Evolutionary conservation across 92 coral and sea anemone genomes (phyloP), one percentile per base, ranked within the genome.

Genomic region (Bergia puertoricense): DNA sequence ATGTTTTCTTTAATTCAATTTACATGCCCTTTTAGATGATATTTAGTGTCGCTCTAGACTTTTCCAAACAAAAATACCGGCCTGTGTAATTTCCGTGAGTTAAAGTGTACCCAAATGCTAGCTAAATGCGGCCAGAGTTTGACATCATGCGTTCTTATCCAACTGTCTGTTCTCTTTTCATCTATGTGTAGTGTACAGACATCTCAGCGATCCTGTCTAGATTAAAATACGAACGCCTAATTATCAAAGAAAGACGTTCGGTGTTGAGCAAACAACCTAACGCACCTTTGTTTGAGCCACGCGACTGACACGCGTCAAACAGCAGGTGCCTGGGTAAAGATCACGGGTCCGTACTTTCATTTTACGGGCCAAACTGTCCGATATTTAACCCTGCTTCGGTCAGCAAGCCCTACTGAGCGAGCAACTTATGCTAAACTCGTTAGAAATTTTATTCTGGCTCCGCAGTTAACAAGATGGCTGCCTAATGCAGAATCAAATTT

Each of bases 281-380:
- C 91, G 88, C 90, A 86, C 95, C 91, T 89, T 95, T 95, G 98
- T 95, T 92, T 22, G 22, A 43, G 98, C 79, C 98, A 95, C 98
- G 98, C 95, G 98, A 88, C 93, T 57, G 96, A 86, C 98, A 95
- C 98, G 98, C 95, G 98, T 89, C 95, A 45, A 78, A 14, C 97
- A 86, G 95, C 98, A 95, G 98, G 98, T 95, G 98, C 92, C 79
- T 46, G 16, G 38, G 69, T 44, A 36, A 84, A 48, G 87, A 84
- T 84, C 87, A 71, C 90, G 89, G 79, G 59, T 68, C 65, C 86
- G 59, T 56, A 79, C 85, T 81, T 86, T 78, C 71, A 88, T 87
- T 76, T 78, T 81, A 89, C 73, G 85, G 79, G 67, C 79, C 45
- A 85, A 78, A 85, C 86, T 75, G 85, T 86, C 90, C 88, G 74